Evolutionary conservation across 2,113 vertebrate genomes (phyloP).

Genomic region (Sakesphorus luctuosus): DNA sequence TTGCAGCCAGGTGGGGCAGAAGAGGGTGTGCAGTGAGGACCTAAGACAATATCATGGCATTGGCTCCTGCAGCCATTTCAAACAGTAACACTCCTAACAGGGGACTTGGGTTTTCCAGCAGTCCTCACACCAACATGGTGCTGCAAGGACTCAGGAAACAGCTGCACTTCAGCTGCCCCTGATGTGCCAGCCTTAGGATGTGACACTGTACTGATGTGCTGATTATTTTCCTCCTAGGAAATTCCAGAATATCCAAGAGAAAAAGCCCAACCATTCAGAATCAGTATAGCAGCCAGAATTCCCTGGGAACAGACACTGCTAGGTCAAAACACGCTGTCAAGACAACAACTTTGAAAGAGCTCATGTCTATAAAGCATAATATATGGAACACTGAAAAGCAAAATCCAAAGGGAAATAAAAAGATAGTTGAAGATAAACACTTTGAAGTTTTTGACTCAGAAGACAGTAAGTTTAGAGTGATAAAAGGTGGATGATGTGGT

Average conservation of each 20-base stretch:
- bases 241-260: neutral
- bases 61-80: neutral
- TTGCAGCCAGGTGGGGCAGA: neutral
- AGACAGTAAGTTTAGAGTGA: neutral
- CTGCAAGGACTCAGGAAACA: neutral
- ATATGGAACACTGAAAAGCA: neutral
- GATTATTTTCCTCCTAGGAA: neutral
- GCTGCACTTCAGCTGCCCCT: neutral
- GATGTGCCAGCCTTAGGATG: neutral
- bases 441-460: neutral
- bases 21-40: neutral
- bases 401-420: neutral
- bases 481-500: neutral
- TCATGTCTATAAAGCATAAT: neutral
- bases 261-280: neutral
- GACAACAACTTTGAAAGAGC: neutral
- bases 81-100: neutral
- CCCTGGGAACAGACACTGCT: neutral
- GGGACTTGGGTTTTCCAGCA: neutral
- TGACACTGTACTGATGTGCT: neutral
- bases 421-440: neutral
- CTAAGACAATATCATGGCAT: neutral
- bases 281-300: neutral
- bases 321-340: neutral
- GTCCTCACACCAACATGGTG: neutral